phyloP scores from a whole-genome alignment of 2,113 vertebrate genomes.

The Neopipo cinnamomea region DNA sequence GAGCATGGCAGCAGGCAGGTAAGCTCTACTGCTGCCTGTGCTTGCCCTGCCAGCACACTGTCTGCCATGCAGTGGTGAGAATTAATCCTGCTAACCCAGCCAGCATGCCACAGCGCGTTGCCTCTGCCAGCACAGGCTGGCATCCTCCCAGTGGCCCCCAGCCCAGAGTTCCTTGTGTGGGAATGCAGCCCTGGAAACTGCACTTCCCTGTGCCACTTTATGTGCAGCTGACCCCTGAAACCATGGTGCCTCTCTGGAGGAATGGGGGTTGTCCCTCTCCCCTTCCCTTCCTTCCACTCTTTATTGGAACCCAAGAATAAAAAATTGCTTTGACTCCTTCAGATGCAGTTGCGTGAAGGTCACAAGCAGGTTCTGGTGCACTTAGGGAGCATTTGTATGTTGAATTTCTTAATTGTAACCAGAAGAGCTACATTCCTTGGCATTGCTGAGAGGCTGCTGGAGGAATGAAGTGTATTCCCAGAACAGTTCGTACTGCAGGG shows the following conservation, averaged over 20 bases:
- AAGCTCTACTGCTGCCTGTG: neutral
- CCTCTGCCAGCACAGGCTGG: neutral
- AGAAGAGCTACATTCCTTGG: conserved; percentile 59
- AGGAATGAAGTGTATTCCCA: conserved; percentile 57
- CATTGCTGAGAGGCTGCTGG: conserved; percentile 29
- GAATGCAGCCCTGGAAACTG: neutral
- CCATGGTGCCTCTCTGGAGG: neutral
- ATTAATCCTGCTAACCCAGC: neutral
- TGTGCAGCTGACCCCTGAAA: neutral
- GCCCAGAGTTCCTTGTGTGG: neutral
- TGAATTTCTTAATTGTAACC: conserved; percentile 64
- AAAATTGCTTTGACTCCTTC: neutral
- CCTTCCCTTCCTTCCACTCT: neutral
- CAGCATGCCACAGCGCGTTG: rapidly evolving
- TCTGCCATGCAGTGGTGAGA: neutral
- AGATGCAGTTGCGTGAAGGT: conserved; percentile 9
- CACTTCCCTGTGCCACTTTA: neutral
- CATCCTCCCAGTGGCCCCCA: rapidly evolving
- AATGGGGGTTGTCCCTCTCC: neutral
- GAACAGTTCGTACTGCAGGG: neutral
- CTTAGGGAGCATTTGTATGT: conserved; percentile 40
- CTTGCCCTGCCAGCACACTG: neutral
- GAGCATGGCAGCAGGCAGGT: neutral
- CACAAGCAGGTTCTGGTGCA: conserved; percentile 51
- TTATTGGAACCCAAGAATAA: neutral